These are phyloP conservation scores for Mystacornis crossleyi DNA, from an alignment of 2,113 vertebrate genomes.

Conservation along the genomic window DNA sequence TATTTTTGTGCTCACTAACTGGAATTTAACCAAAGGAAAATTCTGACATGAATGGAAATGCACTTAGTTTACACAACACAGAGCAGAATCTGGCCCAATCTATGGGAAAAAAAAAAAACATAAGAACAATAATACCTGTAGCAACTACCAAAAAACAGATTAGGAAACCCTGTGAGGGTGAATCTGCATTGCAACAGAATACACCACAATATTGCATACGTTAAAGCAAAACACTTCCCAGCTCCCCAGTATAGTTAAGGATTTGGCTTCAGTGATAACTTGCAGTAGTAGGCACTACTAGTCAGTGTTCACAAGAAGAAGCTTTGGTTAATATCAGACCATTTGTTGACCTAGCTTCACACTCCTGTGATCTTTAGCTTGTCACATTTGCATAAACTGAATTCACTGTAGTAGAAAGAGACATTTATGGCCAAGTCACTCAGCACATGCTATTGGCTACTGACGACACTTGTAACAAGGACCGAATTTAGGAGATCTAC, in stretches of 20 bases:
- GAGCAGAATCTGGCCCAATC: not conserved
- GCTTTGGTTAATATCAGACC: not conserved
- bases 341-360: slow-evolving; percentile 24
- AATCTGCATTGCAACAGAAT: not conserved
- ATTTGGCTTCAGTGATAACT: slow-evolving; percentile 14
- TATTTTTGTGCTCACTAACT: slow-evolving; percentile 24
- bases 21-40: slow-evolving; percentile 21
- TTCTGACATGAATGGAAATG: not conserved
- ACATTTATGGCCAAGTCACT: not conserved
- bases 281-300: slow-evolving; percentile 68
- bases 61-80: not conserved
- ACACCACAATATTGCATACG: not conserved
- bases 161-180: not conserved
- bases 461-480: not conserved
- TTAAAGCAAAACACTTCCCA: not conserved
- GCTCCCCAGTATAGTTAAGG: not conserved
- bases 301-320: slow-evolving; percentile 52
- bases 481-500: not conserved
- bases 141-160: not conserved
- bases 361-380: slow-evolving; percentile 31
- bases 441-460: not conserved
- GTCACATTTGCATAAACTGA: slow-evolving; percentile 47
- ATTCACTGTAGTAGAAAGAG: slow-evolving; percentile 19
- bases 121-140: not conserved
- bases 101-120: not conserved